These are phyloP conservation scores for Brachylomia viminalis DNA, from an alignment of 2,888 invertebrate genomes.

Conservation along the genomic window DNA sequence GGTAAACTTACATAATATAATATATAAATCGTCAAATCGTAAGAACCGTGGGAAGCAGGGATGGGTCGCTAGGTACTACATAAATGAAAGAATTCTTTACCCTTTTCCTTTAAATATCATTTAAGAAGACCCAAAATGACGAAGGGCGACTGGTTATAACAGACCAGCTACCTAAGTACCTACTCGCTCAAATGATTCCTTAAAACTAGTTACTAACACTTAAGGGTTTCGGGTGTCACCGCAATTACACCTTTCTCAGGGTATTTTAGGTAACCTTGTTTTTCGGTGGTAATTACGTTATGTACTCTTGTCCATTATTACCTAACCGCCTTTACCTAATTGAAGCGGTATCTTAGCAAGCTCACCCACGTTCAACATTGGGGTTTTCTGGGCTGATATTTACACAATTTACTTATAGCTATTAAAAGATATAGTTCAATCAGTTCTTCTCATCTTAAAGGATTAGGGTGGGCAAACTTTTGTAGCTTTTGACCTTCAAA, in stretches of 20 bases:
- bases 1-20: background rate
- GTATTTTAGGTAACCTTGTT: conserved; percentile 9
- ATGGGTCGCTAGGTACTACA: too few species aligned
- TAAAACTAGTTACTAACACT: conserved; percentile 39
- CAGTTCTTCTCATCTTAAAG: too few species aligned
- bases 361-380: background rate
- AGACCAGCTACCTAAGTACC: conserved; percentile 14
- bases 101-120: conserved; percentile 1
- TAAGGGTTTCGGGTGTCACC: conserved; percentile 25
- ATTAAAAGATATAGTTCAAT: background rate
- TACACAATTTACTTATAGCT: background rate
- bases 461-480: too few species aligned
- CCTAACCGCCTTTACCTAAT: conserved; percentile 10
- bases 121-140: conserved; percentile 6
- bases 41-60: background rate
- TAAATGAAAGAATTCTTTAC: too few species aligned
- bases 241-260: conserved; percentile 14
- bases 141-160: conserved; percentile 14
- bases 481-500: too few species aligned
- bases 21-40: background rate
- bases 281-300: conserved; percentile 7
- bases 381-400: background rate
- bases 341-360: background rate
- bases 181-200: conserved; percentile 41
- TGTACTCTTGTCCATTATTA: background rate